Evolutionary conservation across 2,888 invertebrate genomes (phyloP).

Genomic region (Bombylius major): DNA sequence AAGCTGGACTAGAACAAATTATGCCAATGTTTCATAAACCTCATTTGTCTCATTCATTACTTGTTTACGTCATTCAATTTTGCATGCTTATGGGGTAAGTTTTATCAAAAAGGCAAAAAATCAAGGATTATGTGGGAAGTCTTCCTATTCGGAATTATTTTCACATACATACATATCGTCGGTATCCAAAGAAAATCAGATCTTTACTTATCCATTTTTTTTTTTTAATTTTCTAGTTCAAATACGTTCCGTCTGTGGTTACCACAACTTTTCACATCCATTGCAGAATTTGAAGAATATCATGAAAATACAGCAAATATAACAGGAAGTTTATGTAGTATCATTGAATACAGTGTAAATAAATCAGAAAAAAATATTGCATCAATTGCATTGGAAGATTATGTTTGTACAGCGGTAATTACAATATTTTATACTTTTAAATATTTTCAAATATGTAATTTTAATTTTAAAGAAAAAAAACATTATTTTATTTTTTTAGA

Average conservation of each 20-base stretch:
- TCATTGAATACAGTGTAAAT: conserved; percentile 30
- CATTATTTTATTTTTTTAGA: conserved; percentile 16
- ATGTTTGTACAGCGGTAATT: conserved; percentile 30
- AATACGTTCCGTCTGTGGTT: conserved; percentile 79
- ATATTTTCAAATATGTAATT: too few species aligned
- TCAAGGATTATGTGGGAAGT: too few species aligned
- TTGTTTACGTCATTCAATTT: conserved; percentile 52
- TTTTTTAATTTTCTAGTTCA: conserved; percentile 37
- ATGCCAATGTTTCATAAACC: conserved; percentile 52
- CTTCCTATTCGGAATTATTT: too few species aligned
- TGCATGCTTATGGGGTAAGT: conserved; percentile 52
- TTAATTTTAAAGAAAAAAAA: too few species aligned
- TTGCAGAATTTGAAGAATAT: conserved; percentile 39
- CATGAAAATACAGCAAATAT: conserved; percentile 16
- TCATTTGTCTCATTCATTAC: conserved; percentile 44
- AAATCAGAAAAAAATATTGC: conserved; percentile 20
- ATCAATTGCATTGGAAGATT: conserved; percentile 17
- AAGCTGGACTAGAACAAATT: conserved; percentile 48
- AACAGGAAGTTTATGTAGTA: conserved; percentile 24
- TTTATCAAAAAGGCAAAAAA: background rate
- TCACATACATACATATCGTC: too few species aligned
- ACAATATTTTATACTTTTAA: background rate
- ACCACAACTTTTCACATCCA: conserved; percentile 70
- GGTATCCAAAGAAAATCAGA: background rate
- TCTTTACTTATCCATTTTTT: background rate